These are phyloP conservation scores for Neelides folsomi DNA, from an alignment of 2,888 invertebrate genomes.

Conservation along the genomic window DNA sequence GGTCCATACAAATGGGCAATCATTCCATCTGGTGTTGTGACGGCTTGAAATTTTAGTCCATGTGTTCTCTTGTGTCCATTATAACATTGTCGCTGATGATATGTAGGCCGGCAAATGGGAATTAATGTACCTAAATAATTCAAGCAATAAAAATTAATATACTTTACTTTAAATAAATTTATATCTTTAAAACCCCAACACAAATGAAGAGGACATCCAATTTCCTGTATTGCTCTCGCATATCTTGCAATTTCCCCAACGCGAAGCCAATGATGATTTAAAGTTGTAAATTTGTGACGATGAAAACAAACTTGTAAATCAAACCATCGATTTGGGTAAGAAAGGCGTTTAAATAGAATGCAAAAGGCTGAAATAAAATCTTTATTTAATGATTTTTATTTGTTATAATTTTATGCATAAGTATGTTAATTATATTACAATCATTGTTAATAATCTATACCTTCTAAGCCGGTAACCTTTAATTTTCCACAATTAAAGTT, in stretches of 20 bases:
- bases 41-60: conserved; percentile 6
- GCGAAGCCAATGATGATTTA: no score
- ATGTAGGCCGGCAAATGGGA: neutral
- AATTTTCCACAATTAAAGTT: no score
- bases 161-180: neutral
- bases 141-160: neutral
- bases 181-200: conserved; percentile 9
- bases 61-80: conserved; percentile 6
- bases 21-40: conserved; percentile 5
- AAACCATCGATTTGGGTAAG: conserved; percentile 3
- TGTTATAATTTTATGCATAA: no score
- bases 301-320: neutral
- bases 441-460: no score
- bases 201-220: neutral
- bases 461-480: no score
- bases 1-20: conserved; percentile 6
- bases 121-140: neutral
- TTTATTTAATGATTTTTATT: no score
- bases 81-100: neutral
- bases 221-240: neutral
- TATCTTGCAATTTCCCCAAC: no score
- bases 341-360: conserved; percentile 5
- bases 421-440: no score
- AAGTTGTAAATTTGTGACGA: neutral
- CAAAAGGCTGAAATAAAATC: conserved; percentile 5